Evolutionary conservation across 2,888 invertebrate species (phyloP).

Genomic region (Cephonodes hylas): DNA sequence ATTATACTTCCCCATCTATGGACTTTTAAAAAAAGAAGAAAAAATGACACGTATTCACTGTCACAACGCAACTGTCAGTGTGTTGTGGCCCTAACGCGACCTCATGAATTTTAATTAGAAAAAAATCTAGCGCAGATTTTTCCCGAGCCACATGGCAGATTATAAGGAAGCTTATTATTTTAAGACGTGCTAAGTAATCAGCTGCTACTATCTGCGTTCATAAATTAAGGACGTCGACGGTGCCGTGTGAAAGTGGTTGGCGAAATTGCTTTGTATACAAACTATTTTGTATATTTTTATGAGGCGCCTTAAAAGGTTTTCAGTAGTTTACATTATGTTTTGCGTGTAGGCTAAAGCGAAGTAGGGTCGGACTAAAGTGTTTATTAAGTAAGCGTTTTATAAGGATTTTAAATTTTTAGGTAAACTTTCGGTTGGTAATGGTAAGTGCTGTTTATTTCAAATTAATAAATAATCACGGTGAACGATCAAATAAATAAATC

Average conservation of each 20-base stretch:
- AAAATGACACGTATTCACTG: background rate
- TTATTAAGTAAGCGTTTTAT: background rate
- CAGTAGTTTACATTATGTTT: background rate
- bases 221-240: slow-evolving; percentile 31
- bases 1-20: background rate
- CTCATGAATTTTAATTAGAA: slow-evolving; percentile 40
- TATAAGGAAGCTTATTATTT: slow-evolving; percentile 45
- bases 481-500: too few species aligned
- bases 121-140: slow-evolving; percentile 25
- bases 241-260: background rate
- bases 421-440: too few species aligned
- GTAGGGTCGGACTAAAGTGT: background rate
- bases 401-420: too few species aligned
- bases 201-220: slow-evolving; percentile 48
- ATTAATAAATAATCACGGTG: too few species aligned
- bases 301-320: slow-evolving; percentile 3
- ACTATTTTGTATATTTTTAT: slow-evolving; percentile 3
- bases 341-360: background rate
- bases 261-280: background rate
- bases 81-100: background rate
- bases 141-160: slow-evolving; percentile 26
- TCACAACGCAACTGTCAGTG: background rate
- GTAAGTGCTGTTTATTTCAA: too few species aligned
- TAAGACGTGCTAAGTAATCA: slow-evolving; percentile 46
- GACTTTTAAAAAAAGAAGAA: background rate